Base-by-base conservation (phyloP, 2,797 vertebrate species). In the Aselliscus stoliczkanus region DNA sequence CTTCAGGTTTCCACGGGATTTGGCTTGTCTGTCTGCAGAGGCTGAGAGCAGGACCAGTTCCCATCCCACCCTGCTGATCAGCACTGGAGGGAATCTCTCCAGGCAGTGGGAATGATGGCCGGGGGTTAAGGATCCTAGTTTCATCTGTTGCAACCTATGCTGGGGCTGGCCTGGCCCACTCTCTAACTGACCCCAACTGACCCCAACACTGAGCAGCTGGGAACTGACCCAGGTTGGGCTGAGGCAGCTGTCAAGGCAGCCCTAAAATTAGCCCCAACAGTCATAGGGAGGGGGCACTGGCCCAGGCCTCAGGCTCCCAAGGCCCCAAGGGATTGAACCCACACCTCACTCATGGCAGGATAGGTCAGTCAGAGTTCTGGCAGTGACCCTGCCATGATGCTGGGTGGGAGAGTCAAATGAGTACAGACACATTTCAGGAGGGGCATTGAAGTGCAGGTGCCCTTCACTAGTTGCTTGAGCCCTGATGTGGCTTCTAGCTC, bases 251-350 rank as follows among this genome's bases (percentile, higher is more conserved):
- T 86, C 80, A 95, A 94, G 86, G 50, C 83, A 70, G 92, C 34
- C 94, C 97, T 97, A 98, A 98, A 98, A 97, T 98, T 98, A 98
- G 97, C 90, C 72, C 39, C 75, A 88, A 25, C 18, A 81, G 60
- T 81, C 65, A 88, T 12, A 96, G 44, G 73, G 82, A 90, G 69
- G n/a, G 69, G 29, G 69, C 90, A 9, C 90, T 20, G 47, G 84
- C 54, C 72, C 77, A 47, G 60, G 81, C 64, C 67, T 81, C 56
- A 52, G 80, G 69, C 69, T 95, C 31, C 52, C 39, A 56, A 1
- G 2, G 52, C 31, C 85, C 82, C 23, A 25, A 70, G 47, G 52
- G 87, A 89, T 37, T 60, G 75, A 76, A 15, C 34, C 73, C n/a
- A 69, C 29, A 77, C 67, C 73, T 65, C 37, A 76, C 72, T 69